These are phyloP conservation scores for Pseudochirops corinnae DNA, from an alignment of 2,797 vertebrate genomes.

Conservation along the genomic window DNA sequence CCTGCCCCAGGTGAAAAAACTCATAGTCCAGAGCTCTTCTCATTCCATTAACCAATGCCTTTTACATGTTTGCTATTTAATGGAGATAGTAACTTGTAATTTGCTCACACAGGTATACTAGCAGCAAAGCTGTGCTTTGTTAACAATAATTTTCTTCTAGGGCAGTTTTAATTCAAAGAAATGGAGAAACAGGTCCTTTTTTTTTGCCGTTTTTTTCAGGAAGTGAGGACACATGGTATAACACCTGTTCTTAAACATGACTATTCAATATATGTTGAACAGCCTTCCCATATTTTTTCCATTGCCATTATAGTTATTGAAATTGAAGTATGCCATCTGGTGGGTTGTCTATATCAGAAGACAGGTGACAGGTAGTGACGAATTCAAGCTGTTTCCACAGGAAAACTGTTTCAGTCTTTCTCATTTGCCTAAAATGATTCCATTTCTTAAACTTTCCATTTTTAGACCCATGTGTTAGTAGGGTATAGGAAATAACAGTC, in stretches of 20 bases:
- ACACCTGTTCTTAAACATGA: constrained; percentile 70
- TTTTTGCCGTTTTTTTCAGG: not conserved
- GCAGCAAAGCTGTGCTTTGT: not conserved
- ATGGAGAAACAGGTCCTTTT: constrained; percentile 38
- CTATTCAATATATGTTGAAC: constrained; percentile 59
- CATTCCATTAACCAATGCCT: not conserved
- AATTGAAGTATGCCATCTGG: constrained; percentile 74
- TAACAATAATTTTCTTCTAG: not conserved
- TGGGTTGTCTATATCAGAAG: constrained; percentile 45
- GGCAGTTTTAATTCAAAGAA: constrained; percentile 35
- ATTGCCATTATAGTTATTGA: constrained; percentile 71
- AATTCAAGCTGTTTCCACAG: constrained; percentile 63
- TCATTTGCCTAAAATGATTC: constrained; percentile 57
- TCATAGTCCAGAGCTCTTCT: not conserved
- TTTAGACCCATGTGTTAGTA: constrained; percentile 44
- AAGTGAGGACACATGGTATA: constrained; percentile 43
- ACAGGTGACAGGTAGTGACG: constrained; percentile 71
- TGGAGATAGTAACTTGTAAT: not conserved
- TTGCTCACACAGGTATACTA: not conserved
- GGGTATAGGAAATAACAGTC: constrained; percentile 6
- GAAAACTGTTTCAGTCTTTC: constrained; percentile 46
- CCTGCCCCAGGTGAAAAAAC: not conserved
- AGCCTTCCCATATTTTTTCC: constrained; percentile 36
- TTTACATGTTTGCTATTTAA: not conserved
- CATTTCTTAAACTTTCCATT: constrained; percentile 40